Evolutionary conservation across 1,140 invertebrate genomes (phyloP), one percentile per base, ranked within the genome.

Genomic region (Ditylenchus dipsaci): DNA sequence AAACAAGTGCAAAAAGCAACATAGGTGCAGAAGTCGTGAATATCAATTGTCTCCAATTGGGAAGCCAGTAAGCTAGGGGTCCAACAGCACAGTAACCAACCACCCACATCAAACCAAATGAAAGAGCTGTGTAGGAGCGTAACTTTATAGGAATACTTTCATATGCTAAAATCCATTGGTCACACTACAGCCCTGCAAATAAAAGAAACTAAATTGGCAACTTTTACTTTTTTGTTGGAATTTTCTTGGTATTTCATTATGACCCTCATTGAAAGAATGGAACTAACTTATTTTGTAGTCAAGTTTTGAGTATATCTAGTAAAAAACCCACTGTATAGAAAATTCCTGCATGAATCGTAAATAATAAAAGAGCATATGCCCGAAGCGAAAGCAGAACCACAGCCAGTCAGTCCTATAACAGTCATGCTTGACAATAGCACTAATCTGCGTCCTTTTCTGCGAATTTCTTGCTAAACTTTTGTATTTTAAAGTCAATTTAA

Each of bases 81-180:
- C 56, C 63, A 17, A 75, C 59, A 9, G 59, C 21, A 58, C 73
- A 75, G 26, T 75, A 75, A 19, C 78, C 78, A 42, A 71, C 27
- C 11, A 82, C 78, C 78, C 78, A 80, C 43, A 65, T 63, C 11
- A 72, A 23, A 13, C 78, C 78, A 60, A 76, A 80, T 27, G 77
- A 26, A 47, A 80, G 47, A 17, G 78, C 70, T 23, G 74, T 76
- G 60, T 77, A 79, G 38, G 68, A 57, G 1, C 78, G 75, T 17
- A 80, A 53, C 33, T 26, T 27, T 23, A 68, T 63, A 7, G 80
- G 67, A n/a, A 74, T 75, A 38, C 63, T 61, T 68, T 80, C 78
- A 57, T 79, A 80, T n/a, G 76, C 78, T 45, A 45, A n/a, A n/a
- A n/a, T n/a, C n/a, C n/a, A n/a, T n/a, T n/a, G n/a, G n/a, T n/a